These are phyloP conservation scores for Synaphobranchus kaupii DNA, from an alignment of 2,797 vertebrate species.

Conservation along the genomic window DNA sequence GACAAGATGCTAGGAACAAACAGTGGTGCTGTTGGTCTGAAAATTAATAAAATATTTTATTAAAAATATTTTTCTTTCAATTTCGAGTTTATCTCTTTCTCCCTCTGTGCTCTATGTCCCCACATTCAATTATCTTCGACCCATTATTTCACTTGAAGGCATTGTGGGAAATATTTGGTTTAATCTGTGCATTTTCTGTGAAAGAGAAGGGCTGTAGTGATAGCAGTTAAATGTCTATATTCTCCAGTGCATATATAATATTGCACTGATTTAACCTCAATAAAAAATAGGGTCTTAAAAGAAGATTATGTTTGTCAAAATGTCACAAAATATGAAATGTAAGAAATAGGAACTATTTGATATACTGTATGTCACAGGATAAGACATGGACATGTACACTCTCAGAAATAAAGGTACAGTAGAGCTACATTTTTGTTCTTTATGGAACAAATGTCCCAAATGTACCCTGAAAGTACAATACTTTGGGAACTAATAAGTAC, in stretches of 20 bases:
- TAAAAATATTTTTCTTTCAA: background rate
- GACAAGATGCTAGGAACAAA: background rate
- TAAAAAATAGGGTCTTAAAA: too few relatives aligned
- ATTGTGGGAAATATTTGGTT: background rate
- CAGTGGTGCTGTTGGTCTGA: background rate
- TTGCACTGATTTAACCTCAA: too few relatives aligned
- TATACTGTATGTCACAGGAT: background rate
- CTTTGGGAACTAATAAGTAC: too few relatives aligned
- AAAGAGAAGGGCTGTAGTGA: background rate
- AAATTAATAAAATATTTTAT: background rate
- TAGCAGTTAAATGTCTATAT: background rate
- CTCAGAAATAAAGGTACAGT: too few relatives aligned
- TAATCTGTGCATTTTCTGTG: constrained; percentile 1
- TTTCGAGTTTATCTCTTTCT: background rate
- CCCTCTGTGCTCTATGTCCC: background rate
- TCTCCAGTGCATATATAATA: background rate
- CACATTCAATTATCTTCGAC: background rate
- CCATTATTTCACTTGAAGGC: background rate
- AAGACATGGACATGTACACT: too few relatives aligned
- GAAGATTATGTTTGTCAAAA: too few relatives aligned
- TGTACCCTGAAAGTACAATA: too few relatives aligned
- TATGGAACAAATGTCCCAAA: too few relatives aligned
- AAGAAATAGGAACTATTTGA: background rate
- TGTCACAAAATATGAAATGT: background rate
- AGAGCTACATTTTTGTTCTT: too few relatives aligned